Conservation (phyloP, 2,797 vertebrate genomes). For the Lycodopsis pacificus region DNA sequence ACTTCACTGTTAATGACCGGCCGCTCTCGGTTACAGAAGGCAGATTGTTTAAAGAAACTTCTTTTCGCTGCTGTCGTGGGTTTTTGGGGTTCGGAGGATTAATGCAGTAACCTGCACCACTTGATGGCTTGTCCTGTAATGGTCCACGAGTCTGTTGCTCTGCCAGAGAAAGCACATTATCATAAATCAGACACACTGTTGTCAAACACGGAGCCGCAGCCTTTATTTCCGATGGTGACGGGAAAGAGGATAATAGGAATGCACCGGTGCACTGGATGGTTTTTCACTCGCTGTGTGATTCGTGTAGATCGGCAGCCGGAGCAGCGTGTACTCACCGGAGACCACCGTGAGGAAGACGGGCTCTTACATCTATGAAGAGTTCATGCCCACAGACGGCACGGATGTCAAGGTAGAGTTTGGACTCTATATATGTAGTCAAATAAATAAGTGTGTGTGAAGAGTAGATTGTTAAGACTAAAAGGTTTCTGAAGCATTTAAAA, state of each 20-base stretch:
- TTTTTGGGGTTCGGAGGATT: no score
- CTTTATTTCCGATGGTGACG: neutral
- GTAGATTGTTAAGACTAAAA: no score
- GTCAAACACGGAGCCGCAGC: conserved; percentile 9
- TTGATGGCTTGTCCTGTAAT: neutral
- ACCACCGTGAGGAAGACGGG: conserved; percentile 97
- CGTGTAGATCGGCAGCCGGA: conserved; percentile 94
- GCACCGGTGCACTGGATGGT: neutral
- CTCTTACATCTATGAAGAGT: conserved; percentile 99
- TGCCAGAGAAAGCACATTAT: neutral
- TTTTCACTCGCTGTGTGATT: conserved; percentile 7
- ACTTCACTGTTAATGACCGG: no score
- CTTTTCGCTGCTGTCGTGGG: no score
- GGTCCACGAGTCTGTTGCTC: neutral
- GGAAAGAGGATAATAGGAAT: neutral
- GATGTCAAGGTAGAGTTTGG: conserved; percentile 92
- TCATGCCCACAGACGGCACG: conserved; percentile 99
- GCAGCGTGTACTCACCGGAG: conserved; percentile 98
- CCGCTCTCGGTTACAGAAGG: no score
- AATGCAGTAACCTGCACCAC: neutral
- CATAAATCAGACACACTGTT: neutral
- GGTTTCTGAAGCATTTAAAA: no score
- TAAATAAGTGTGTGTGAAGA: no score
- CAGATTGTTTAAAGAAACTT: no score
- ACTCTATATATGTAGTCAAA: no score